Base-by-base conservation (phyloP, 92 coral and sea anemone genomes). In the Porites rus region DNA sequence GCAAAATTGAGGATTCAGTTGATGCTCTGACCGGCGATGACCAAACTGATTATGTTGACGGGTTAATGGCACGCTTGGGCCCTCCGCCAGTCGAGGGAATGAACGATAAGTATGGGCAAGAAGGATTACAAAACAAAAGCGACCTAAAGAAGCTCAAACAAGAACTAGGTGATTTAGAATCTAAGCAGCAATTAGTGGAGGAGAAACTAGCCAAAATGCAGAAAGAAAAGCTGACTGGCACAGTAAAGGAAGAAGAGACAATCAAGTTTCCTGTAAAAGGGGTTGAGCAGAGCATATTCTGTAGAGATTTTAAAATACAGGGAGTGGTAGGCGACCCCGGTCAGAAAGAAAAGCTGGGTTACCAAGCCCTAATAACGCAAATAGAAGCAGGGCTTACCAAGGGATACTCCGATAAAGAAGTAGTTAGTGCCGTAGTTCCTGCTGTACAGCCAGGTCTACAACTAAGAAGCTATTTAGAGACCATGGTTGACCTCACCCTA, bases 251-350 rank as follows among this genome's bases (percentile, higher is more conserved):
- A 7, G 58, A 53, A 53, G 62, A 75, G 20, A 62, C 64, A 17
- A 25, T 82, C 25, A 88, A 68, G 52, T 21, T 88, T 16, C 92
- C 88, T 9, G 19, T 88, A 60, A 79, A 25, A 20, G 72, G 80
- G 8, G 64, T 84, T 25, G 69, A 84, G 43, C 77, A 91, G 53
- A 87, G 75, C 70, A 80, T 88, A 5, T 65, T 89, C 25, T 72
- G 85, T 52, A 76, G 90, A 38, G 88, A 90, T 52, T 87, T 90
- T 56, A 90, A 87, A 65, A 90, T 90, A 16, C 87, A 80, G 54
- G 90, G 93, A 6, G 81, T 84, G 31, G 81, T 93, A 5, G 96
- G 92, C 1, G 92, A 91, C 65, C 91, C 90, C 16, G 93, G 91
- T 1, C 93, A 88, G 73, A 88, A 89, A 74, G 91, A 88, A 22